Evolutionary conservation across 2,113 vertebrate genomes (phyloP).

Genomic region (Herpailurus yagouaroundi): DNA sequence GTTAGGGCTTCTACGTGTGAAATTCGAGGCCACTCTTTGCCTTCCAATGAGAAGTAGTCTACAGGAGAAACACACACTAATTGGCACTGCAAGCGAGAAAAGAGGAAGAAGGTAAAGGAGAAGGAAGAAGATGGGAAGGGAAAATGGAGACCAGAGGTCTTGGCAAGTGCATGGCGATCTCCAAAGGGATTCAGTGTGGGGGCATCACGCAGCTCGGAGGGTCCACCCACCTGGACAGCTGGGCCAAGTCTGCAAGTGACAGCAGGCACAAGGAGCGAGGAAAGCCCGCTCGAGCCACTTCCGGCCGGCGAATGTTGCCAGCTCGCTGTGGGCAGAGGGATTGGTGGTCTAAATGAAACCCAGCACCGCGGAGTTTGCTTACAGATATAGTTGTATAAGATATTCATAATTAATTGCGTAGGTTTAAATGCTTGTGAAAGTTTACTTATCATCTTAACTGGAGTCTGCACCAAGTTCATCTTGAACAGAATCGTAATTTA

Average conservation of each 20-base stretch:
- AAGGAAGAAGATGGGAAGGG: background rate
- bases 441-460: slow-evolving; percentile 65
- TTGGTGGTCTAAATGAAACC: slow-evolving; percentile 54
- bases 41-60: background rate
- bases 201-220: background rate
- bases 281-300: background rate
- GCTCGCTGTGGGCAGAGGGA: slow-evolving; percentile 57
- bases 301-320: background rate
- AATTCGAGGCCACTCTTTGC: background rate
- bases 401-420: slow-evolving; percentile 72
- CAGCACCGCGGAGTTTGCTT: slow-evolving; percentile 37
- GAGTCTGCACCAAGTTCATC: slow-evolving; percentile 47
- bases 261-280: background rate
- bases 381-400: slow-evolving; percentile 51
- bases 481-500: slow-evolving; percentile 62
- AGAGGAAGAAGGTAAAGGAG: background rate
- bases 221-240: accelerated
- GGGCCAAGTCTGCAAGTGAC: background rate
- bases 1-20: background rate
- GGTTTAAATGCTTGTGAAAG: slow-evolving; percentile 64
- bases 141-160: background rate
- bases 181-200: accelerated
- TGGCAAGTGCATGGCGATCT: no score
- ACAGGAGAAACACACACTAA: background rate
- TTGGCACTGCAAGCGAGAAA: background rate